These are phyloP conservation scores for Acanthosoma haemorrhoidale DNA, from an alignment of 2,888 invertebrate species.

Conservation along the genomic window DNA sequence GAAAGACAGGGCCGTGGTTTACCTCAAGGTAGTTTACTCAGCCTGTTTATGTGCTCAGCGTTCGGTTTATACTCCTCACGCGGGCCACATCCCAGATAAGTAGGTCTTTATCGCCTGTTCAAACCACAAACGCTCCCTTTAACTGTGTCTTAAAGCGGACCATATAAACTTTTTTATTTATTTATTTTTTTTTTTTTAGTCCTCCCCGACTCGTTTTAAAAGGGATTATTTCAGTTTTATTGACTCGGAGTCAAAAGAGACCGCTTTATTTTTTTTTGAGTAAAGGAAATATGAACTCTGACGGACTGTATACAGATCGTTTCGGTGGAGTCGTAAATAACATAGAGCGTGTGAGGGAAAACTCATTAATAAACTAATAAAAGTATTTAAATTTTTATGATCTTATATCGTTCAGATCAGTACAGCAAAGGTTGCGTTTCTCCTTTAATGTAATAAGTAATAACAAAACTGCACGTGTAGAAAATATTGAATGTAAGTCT, in stretches of 20 bases:
- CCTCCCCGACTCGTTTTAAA: constrained; percentile 13
- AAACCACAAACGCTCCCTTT: constrained; percentile 12
- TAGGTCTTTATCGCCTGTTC: neutral
- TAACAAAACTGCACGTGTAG: no score
- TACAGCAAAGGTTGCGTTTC: no score
- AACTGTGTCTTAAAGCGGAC: neutral
- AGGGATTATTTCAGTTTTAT: constrained; percentile 7
- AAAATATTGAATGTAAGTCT: no score
- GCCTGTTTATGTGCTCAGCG: neutral
- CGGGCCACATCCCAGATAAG: neutral
- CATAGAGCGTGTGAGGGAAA: no score
- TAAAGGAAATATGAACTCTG: no score
- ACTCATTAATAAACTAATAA: no score
- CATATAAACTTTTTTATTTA: neutral
- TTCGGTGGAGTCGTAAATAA: no score
- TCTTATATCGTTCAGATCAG: no score
- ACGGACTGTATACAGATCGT: no score
- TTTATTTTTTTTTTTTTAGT: constrained; percentile 5
- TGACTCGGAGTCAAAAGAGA: no score
- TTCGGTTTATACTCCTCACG: neutral
- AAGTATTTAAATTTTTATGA: no score
- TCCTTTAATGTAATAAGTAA: no score
- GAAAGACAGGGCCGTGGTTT: neutral
- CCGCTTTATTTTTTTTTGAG: neutral
- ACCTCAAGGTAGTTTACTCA: constrained; percentile 16